phyloP scores from a whole-genome alignment of 2,797 vertebrate species.

The Cheirogaleus major region DNA sequence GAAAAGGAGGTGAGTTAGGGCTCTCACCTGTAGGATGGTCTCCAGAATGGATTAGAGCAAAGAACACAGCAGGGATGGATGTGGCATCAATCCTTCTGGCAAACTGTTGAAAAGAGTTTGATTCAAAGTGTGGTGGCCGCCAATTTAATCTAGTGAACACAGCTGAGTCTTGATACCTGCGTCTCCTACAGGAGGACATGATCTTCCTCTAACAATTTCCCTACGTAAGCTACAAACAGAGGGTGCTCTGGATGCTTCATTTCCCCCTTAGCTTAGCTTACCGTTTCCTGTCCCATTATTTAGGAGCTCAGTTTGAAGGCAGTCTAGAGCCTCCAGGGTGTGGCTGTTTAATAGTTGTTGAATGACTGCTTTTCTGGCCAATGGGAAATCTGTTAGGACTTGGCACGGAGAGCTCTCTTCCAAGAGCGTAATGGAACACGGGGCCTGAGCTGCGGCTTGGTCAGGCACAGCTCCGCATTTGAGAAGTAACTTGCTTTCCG shows the following conservation, averaged over 20 bases:
- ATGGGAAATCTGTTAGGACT: slow-evolving; percentile 91
- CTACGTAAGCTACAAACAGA: background rate
- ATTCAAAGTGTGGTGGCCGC: slow-evolving; percentile 94
- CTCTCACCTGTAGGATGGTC: slow-evolving; percentile 87
- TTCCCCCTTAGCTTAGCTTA: background rate
- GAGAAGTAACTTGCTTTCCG: slow-evolving; percentile 92
- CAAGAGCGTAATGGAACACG: slow-evolving; percentile 94
- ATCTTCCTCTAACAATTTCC: background rate
- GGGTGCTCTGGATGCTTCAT: background rate
- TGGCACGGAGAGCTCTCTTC: slow-evolving; percentile 94
- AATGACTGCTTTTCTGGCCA: slow-evolving; percentile 93
- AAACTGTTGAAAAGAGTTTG: slow-evolving; percentile 93
- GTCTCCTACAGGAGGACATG: slow-evolving; percentile 81
- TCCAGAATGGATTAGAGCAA: slow-evolving; percentile 93
- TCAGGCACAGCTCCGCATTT: slow-evolving; percentile 89
- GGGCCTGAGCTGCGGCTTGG: slow-evolving; percentile 92
- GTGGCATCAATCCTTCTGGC: slow-evolving; percentile 83
- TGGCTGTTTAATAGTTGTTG: slow-evolving; percentile 94
- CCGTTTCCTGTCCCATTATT: background rate
- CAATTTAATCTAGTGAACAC: slow-evolving; percentile 94
- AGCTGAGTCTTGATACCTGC: slow-evolving; percentile 94
- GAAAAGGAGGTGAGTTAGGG: background rate
- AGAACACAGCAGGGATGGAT: slow-evolving; percentile 86
- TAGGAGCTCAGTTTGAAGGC: background rate
- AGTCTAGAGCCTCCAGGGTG: slow-evolving; percentile 84